Evolutionary conservation across 1,140 invertebrate genomes (phyloP), one percentile per base, ranked within the genome.

Genomic region (Bacillus rossius): DNA sequence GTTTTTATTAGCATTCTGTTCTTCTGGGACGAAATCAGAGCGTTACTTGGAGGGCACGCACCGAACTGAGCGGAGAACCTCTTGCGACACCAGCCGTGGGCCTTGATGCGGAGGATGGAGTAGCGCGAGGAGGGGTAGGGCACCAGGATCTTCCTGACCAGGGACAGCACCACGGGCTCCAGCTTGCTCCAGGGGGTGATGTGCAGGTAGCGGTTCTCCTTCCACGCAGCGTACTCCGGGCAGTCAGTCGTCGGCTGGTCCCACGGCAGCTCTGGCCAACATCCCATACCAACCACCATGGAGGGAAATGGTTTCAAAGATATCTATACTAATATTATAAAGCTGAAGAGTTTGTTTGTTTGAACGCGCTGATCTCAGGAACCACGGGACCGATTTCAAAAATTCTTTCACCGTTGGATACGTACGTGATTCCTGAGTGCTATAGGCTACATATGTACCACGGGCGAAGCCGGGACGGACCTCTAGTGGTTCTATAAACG

Each of bases 261-360:
- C 95, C 95, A 98, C 19, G 94, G 94, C 57, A 98, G 74, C 77
- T 97, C 94, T 94, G 75, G 37, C 77, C 73, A 62, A 61, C 65
- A 63, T 57, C 22, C 8, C 8, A 48, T 48, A 10, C 8, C n/a
- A 10, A 48, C 22, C 8, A 40, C 10, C 38, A 40, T 13, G n/a
- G n/a, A 40, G n/a, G n/a, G n/a, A 40, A n/a, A n/a, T n/a, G n/a
- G n/a, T n/a, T n/a, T n/a, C 10, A 40, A 40, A 40, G 10, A 40
- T 10, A 40, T n/a, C n/a, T n/a, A n/a, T n/a, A n/a, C n/a, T n/a
- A n/a, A n/a, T n/a, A n/a, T n/a, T n/a, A n/a, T n/a, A n/a, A n/a
- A n/a, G n/a, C n/a, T n/a, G n/a, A n/a, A n/a, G n/a, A n/a, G n/a
- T n/a, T n/a, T n/a, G n/a, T n/a, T n/a, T n/a, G n/a, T n/a, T n/a